These are phyloP conservation scores for Odontamblyopus rebecca DNA, from an alignment of 2,797 vertebrate genomes.

Conservation along the genomic window DNA sequence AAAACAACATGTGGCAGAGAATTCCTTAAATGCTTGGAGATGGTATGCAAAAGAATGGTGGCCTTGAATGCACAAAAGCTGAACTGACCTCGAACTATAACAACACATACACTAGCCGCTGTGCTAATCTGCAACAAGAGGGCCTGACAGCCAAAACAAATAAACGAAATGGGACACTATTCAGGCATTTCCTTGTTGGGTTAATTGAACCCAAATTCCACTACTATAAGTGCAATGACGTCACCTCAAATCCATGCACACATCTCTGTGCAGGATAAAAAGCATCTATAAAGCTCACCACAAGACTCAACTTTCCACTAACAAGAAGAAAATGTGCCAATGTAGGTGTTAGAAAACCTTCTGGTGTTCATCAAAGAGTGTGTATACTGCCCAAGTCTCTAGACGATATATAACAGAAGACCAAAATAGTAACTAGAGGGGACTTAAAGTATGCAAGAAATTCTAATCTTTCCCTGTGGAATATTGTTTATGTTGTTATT, in stretches of 20 bases:
- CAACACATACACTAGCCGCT: not conserved
- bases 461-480: not conserved
- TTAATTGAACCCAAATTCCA: not conserved
- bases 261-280: constrained; percentile 11
- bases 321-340: constrained; percentile 23
- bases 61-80: constrained; percentile 29
- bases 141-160: not conserved
- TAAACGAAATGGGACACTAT: not conserved
- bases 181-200: not conserved
- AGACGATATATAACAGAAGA: constrained; percentile 1
- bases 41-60: constrained; percentile 12
- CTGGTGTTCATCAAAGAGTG: not conserved
- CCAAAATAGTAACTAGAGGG: constrained; percentile 4
- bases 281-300: constrained; percentile 23
- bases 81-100: constrained; percentile 12
- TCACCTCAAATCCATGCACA: constrained; percentile 14
- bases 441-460: not conserved
- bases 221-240: constrained; percentile 13
- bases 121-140: not conserved
- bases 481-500: not conserved
- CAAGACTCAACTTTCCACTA: constrained; percentile 27
- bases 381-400: not conserved
- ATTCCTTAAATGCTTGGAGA: constrained; percentile 47
- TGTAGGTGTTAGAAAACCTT: constrained; percentile 23
- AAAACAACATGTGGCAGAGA: constrained; percentile 54